Evolutionary conservation across 2,113 vertebrate species (phyloP), one percentile per base, ranked within the genome.

Genomic region (Athene cunicularia): DNA sequence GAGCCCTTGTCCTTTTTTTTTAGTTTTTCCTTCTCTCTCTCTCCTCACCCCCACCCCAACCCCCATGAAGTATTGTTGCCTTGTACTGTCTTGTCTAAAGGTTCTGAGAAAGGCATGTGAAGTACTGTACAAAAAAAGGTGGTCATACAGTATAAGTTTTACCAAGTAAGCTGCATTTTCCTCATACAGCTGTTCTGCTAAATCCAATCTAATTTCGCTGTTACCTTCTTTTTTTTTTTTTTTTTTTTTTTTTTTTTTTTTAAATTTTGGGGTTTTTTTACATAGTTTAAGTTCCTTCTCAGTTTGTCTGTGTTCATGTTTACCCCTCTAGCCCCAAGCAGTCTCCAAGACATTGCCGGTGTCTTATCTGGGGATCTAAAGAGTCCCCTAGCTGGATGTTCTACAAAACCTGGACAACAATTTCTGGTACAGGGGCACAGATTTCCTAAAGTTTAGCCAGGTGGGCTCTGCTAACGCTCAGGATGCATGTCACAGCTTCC

Each of bases 11-110:
- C 23, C 6, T 14, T 68, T 41, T 30, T 28, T 16, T n/a, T 30
- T 6, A 30, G 16, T 15, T 17, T 37, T 23, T 19, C 20, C 12
- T 60, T 16, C 35, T 11, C 19, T 8, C n/a, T 4, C 7, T 5
- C 5, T 6, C 5, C 2, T 10, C 20, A 22, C 12, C 14, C 16
- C 43, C 23, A 30, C 4, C 5, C 4, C 13, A 21, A 22, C 12
- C 14, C 12, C 43, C 28, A 30, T 3, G 4, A 41, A 27, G 27
- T 39, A 28, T 63, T 28, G 7, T 37, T 55, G 56, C 53, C 33
- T 50, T 50, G 26, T 43, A 35, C 27, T 74, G 16, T 35, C 58
- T 37, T 71, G 18, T 43, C 26, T 64, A 11, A 58, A 56, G 80
- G 33, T 77, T 26, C 13, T 49, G 24, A 63, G 8, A 64, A 33